Evolutionary conservation across 2,888 invertebrate genomes (phyloP).

Genomic region (Auanema freiburgensis): DNA sequence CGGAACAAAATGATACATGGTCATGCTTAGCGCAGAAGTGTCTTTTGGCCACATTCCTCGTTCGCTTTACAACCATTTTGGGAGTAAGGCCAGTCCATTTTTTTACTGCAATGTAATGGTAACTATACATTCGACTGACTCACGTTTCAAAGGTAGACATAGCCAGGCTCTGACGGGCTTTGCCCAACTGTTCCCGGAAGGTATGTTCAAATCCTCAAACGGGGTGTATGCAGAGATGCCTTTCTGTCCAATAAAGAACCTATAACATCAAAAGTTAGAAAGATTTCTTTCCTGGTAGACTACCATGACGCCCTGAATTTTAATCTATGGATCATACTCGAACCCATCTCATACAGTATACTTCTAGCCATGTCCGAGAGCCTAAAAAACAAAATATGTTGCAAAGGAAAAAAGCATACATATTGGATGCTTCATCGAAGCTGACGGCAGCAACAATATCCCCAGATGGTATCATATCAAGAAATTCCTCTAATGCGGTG

Average conservation of each 20-base stretch:
- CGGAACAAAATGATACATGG: conserved; percentile 67
- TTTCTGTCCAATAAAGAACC: conserved; percentile 52
- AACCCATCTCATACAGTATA: conserved; percentile 69
- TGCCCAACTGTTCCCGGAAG: conserved; percentile 65
- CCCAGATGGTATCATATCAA: conserved; percentile 64
- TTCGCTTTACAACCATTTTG: neutral
- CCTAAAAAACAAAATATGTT: conserved; percentile 52
- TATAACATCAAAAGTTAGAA: conserved; percentile 4
- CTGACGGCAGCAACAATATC: conserved; percentile 70
- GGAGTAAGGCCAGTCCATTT: conserved; percentile 28
- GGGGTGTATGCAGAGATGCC: conserved; percentile 69
- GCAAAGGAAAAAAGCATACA: conserved; percentile 58
- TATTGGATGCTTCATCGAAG: conserved; percentile 70
- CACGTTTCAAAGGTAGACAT: conserved; percentile 66
- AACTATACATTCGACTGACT: neutral
- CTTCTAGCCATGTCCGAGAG: conserved; percentile 68
- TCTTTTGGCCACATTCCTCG: conserved; percentile 64
- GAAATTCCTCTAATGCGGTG: conserved; percentile 66
- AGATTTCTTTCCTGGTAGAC: conserved; percentile 64
- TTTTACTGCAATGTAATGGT: conserved; percentile 20
- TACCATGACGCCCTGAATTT: conserved; percentile 70
- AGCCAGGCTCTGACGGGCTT: conserved; percentile 66
- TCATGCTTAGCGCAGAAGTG: conserved; percentile 67
- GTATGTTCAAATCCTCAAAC: conserved; percentile 65
- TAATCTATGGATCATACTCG: conserved; percentile 70